Evolutionary conservation across 2,113 vertebrate species (phyloP).

Genomic region (Hiodon alosoides): DNA sequence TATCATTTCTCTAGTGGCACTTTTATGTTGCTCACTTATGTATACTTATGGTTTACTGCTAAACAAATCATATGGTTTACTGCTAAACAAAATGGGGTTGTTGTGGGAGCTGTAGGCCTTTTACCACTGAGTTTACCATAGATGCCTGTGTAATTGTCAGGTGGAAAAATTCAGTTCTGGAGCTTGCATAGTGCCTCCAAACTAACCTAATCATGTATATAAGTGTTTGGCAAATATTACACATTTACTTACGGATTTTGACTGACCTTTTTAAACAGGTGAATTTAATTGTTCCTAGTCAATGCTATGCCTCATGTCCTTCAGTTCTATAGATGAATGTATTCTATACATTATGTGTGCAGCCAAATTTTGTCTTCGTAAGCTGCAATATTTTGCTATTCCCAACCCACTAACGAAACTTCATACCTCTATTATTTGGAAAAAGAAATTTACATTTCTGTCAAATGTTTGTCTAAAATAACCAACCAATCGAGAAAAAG

Average conservation of each 20-base stretch:
- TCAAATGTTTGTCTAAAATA: slow-evolving; percentile 41
- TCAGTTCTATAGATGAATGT: slow-evolving; percentile 69
- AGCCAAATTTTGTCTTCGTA: slow-evolving; percentile 56
- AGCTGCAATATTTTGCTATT: slow-evolving; percentile 48
- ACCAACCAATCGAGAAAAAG: not conserved
- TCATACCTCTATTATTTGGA: slow-evolving; percentile 42
- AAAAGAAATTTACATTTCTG: slow-evolving; percentile 52
- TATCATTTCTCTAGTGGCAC: no score
- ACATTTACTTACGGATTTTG: slow-evolving; percentile 22
- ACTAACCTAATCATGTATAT: not conserved
- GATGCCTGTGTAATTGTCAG: not conserved
- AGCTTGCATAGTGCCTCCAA: not conserved
- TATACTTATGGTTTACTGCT: no score
- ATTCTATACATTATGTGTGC: slow-evolving; percentile 61
- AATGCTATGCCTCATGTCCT: slow-evolving; percentile 17
- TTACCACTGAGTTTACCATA: slow-evolving; percentile 1
- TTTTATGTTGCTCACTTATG: no score
- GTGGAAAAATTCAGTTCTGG: not conserved
- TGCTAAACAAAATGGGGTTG: no score
- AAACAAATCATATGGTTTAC: no score
- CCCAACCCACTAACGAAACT: slow-evolving; percentile 27
- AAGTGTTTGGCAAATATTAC: not conserved
- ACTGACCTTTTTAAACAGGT: slow-evolving; percentile 15
- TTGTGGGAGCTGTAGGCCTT: no score
- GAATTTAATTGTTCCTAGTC: not conserved